phyloP scores from a whole-genome alignment of 2,113 vertebrate species.

The Solea senegalensis region DNA sequence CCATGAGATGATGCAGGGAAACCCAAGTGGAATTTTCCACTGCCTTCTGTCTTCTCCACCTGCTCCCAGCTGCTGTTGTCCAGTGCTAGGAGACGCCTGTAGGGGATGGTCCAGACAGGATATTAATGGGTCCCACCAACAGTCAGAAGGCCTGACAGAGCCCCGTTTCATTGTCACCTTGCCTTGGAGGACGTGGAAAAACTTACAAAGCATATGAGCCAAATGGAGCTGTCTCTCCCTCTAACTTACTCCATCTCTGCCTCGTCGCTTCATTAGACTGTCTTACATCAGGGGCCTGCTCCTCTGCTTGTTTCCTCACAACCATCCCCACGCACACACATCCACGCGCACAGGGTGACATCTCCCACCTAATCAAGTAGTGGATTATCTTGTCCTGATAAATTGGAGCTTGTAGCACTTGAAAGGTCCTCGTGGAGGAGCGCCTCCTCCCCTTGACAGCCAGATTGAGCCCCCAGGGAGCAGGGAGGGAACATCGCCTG shows the following conservation, averaged over 20 bases:
- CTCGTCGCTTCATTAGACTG: constrained; percentile 65
- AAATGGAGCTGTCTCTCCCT: constrained; percentile 58
- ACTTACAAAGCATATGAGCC: constrained; percentile 76
- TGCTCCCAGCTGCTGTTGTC: constrained; percentile 32
- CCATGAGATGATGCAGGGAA: constrained; percentile 41
- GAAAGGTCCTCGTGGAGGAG: constrained; percentile 81
- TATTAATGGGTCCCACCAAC: constrained; percentile 71
- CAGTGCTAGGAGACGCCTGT: constrained; percentile 53
- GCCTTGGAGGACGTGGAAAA: constrained; percentile 75
- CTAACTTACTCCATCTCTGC: constrained; percentile 58
- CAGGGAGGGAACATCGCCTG: constrained; percentile 67
- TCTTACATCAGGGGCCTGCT: constrained; percentile 57
- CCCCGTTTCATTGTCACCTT: constrained; percentile 79
- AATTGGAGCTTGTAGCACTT: constrained; percentile 80
- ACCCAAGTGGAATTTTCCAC: constrained; percentile 62
- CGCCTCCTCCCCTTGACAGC: constrained; percentile 67
- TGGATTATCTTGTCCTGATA: constrained; percentile 86
- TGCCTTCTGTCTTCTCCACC: constrained; percentile 15
- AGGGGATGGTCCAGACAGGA: constrained; percentile 68
- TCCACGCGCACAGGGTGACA: constrained; percentile 72
- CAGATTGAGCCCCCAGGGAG: constrained; percentile 81
- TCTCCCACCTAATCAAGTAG: constrained; percentile 82
- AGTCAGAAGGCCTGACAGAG: constrained; percentile 67
- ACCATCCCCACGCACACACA: constrained; percentile 46
- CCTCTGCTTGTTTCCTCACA: constrained; percentile 42